A percentile compares a stretch with the other conserved stretches of the same genome.
Conservation (phyloP, 2,888 invertebrate species). For the Megastigmus dorsalis region DNA sequence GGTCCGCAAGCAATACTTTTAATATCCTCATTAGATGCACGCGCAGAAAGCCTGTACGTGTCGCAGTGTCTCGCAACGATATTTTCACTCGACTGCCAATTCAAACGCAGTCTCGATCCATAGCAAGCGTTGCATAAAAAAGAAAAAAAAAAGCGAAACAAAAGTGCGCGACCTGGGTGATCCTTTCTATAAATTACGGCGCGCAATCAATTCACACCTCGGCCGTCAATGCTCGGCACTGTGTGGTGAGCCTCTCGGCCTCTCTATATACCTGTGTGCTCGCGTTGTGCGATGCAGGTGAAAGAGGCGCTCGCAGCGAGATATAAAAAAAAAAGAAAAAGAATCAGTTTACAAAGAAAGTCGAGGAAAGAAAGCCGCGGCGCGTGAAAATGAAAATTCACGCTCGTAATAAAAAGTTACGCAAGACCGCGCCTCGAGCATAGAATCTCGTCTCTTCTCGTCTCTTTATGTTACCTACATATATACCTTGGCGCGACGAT, state of each 20-base stretch:
- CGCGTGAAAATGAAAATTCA: constrained; percentile 25
- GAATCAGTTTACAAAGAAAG: constrained; percentile 24
- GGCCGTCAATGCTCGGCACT: not conserved
- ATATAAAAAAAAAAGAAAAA: constrained; percentile 5
- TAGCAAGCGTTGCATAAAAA: not conserved
- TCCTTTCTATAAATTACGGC: constrained; percentile 21
- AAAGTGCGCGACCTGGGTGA: not conserved
- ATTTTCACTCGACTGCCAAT: too few relatives aligned
- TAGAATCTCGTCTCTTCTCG: too few relatives aligned
- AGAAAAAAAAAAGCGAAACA: not conserved
- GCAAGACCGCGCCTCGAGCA: too few relatives aligned
- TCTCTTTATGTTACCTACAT: too few relatives aligned
- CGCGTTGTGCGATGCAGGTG: not conserved
- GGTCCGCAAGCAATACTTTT: too few relatives aligned
- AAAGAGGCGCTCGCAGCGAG: too few relatives aligned
- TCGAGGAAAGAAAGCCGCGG: not conserved
- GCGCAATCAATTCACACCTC: constrained; percentile 41
- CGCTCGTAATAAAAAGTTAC: constrained; percentile 34
- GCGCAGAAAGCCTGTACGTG: too few relatives aligned
- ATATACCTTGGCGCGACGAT: not conserved
- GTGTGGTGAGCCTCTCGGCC: too few relatives aligned
- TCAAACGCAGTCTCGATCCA: too few relatives aligned
- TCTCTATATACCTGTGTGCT: too few relatives aligned
- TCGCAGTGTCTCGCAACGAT: too few relatives aligned
- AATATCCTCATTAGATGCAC: too few relatives aligned